phyloP scores from a whole-genome alignment of 1,140 invertebrate genomes.

The Oscheius sp. region DNA sequence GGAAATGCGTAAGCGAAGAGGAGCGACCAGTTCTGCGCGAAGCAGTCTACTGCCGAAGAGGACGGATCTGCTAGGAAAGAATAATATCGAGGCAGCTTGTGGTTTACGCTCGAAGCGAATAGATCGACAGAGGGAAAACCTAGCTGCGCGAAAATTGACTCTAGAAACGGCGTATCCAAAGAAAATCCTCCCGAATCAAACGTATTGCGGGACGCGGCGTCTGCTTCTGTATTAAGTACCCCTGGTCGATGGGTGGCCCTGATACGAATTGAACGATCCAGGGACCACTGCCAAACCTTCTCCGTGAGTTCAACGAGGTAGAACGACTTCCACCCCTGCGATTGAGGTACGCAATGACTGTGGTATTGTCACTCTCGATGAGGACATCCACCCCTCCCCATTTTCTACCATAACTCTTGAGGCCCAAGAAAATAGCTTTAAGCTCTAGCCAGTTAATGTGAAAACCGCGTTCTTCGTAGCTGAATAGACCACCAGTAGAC shows the following conservation, averaged over 20 bases:
- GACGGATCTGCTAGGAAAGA: background rate
- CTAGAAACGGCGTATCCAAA: background rate
- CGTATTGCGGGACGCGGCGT: background rate
- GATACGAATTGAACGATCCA: background rate
- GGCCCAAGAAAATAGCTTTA: background rate
- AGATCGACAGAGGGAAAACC: too few relatives aligned
- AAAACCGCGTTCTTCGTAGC: background rate
- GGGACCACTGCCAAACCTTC: background rate
- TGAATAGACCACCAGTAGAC: background rate
- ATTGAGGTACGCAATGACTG: background rate
- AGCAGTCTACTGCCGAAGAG: background rate
- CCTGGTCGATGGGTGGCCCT: background rate
- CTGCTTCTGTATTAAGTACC: constrained; percentile 23
- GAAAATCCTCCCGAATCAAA: background rate
- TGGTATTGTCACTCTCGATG: background rate
- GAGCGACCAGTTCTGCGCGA: background rate
- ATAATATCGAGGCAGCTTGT: background rate
- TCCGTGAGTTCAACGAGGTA: background rate
- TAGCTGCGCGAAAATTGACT: too few relatives aligned
- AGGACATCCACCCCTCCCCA: background rate
- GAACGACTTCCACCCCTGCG: background rate
- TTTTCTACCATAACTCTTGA: background rate
- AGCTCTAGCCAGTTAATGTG: background rate
- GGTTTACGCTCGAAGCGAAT: background rate
- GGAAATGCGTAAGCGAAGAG: background rate